phyloP scores from a whole-genome alignment of 1,140 invertebrate species.

The Proales similis region DNA sequence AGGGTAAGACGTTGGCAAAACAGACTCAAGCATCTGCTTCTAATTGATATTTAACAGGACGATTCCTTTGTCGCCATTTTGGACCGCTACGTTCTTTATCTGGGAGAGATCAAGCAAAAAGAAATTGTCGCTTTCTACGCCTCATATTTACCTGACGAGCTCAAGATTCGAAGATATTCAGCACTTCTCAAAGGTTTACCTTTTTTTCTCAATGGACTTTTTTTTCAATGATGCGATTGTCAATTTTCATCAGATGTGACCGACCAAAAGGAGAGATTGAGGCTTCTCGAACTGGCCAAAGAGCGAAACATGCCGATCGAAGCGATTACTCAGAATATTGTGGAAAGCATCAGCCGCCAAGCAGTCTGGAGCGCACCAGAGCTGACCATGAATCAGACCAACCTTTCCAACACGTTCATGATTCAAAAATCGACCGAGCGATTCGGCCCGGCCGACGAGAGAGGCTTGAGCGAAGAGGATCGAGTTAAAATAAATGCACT shows the following conservation, averaged over 20 bases:
- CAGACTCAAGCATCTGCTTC: conserved; percentile 6
- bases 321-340: conserved; percentile 70
- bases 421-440: conserved; percentile 25
- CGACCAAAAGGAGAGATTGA: conserved; percentile 36
- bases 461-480: conserved; percentile 55
- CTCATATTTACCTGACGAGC: conserved; percentile 62
- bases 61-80: conserved; percentile 66
- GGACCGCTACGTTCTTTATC: conserved; percentile 62
- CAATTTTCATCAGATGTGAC: conserved; percentile 21
- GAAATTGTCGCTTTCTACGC: conserved; percentile 74
- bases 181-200: conserved; percentile 62
- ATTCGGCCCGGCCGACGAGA: not conserved
- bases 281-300: conserved; percentile 62
- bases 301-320: conserved; percentile 72
- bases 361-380: conserved; percentile 43
- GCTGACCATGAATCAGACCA: not conserved
- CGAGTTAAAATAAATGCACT: conserved; percentile 70
- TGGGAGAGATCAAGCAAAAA: conserved; percentile 68
- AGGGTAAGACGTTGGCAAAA: conserved; percentile 41
- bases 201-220: not conserved
- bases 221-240: not conserved
- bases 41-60: conserved; percentile 52
- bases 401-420: conserved; percentile 18
- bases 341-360: conserved; percentile 62
- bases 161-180: conserved; percentile 70